Percentiles rank a stretch among this genome's conserved stretches.
phyloP scores from a whole-genome alignment of 2,797 vertebrate species.

The Phoxinus dragarum region DNA sequence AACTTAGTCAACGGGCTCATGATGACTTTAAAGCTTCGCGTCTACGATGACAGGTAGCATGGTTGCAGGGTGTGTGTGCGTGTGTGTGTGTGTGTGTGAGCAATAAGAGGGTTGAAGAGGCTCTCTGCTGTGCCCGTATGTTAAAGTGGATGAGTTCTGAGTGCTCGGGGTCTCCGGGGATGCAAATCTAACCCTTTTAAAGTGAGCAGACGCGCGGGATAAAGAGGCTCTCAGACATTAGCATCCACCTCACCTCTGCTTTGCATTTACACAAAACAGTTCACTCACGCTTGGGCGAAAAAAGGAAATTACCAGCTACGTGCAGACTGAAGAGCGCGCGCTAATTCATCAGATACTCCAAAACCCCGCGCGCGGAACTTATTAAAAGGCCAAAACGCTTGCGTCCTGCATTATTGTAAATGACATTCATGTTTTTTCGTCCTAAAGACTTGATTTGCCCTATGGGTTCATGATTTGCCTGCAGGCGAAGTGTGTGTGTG shows the following conservation, averaged over 20 bases:
- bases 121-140: conserved; percentile 54
- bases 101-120: conserved; percentile 56
- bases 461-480: conserved; percentile 15
- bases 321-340: neutral
- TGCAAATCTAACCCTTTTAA: conserved; percentile 59
- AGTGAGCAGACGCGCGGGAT: conserved; percentile 53
- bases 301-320: conserved; percentile 25
- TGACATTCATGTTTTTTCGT: neutral
- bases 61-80: conserved; percentile 27
- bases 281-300: neutral
- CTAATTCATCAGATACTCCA: conserved; percentile 23
- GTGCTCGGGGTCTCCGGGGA: conserved; percentile 63
- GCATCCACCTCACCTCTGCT: conserved; percentile 38
- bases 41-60: conserved; percentile 6
- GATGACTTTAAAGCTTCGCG: conserved; percentile 19
- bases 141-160: conserved; percentile 57
- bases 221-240: conserved; percentile 57
- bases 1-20: neutral
- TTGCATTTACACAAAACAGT: conserved; percentile 47
- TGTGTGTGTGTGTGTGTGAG: conserved; percentile 22
- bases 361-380: neutral
- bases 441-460: neutral
- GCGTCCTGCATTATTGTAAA: conserved; percentile 2
- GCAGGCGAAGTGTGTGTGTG: conserved; percentile 6
- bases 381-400: conserved; percentile 1